phyloP scores from a whole-genome alignment of 2,888 invertebrate species.

The Cenopis cana region DNA sequence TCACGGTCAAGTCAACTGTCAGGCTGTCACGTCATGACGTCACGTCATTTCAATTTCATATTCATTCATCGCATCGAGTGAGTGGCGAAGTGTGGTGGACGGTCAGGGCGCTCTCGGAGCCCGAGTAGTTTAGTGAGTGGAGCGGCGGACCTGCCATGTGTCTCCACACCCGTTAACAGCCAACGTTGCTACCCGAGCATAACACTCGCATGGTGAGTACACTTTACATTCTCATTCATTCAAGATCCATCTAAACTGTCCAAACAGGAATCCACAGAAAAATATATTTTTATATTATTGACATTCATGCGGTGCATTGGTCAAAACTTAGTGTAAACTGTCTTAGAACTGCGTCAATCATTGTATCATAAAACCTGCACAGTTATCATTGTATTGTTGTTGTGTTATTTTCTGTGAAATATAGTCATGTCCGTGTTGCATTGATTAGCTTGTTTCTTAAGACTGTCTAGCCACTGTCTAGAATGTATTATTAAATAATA shows the following conservation, averaged over 20 bases:
- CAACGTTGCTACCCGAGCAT: neutral
- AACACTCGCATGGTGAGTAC: constrained; percentile 27
- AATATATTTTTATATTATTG: neutral
- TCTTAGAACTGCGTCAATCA: constrained; percentile 1
- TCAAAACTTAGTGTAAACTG: no score
- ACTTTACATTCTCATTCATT: neutral
- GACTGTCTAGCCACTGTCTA: constrained; percentile 6
- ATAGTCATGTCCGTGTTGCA: neutral
- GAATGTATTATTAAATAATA: neutral
- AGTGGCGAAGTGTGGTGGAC: constrained; percentile 22
- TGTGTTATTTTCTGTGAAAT: constrained; percentile 1
- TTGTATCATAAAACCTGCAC: constrained; percentile 9
- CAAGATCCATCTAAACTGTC: neutral
- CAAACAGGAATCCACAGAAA: constrained; percentile 18
- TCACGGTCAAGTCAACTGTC: constrained; percentile 3
- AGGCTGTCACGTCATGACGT: neutral
- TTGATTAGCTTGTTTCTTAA: neutral
- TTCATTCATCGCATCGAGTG: constrained; percentile 11
- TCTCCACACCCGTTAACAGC: constrained; percentile 7
- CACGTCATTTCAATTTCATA: constrained; percentile 18
- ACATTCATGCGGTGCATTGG: no score
- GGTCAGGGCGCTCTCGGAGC: constrained; percentile 19
- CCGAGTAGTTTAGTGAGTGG: constrained; percentile 29
- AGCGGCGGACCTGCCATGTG: constrained; percentile 19
- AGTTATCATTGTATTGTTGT: constrained; percentile 4